phyloP scores from a whole-genome alignment of 2,888 invertebrate genomes.

The Omphaloscelis lunosa region DNA sequence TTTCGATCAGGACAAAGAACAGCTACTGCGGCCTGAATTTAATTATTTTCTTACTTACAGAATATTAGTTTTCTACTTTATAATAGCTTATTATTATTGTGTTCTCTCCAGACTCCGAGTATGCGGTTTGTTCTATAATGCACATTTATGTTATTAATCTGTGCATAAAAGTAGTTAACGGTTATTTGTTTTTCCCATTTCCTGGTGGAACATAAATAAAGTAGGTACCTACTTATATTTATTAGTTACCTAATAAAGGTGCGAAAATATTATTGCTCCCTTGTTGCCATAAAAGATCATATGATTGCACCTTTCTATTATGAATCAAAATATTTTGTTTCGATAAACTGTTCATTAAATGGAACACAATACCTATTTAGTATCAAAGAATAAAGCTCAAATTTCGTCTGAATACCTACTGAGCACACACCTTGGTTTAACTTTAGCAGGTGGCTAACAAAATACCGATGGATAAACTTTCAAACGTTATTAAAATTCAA shows the following conservation, averaged over 20 bases:
- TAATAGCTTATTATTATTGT: constrained; percentile 21
- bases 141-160: constrained; percentile 23
- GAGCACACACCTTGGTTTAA: constrained; percentile 19
- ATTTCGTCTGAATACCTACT: background rate
- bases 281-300: background rate
- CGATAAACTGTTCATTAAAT: background rate
- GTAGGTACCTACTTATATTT: background rate
- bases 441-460: constrained; percentile 40
- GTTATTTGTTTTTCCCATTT: constrained; percentile 13
- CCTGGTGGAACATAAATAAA: background rate
- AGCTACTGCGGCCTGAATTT: constrained; percentile 37
- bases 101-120: background rate
- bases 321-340: background rate
- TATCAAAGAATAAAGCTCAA: background rate
- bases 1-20: constrained; percentile 49
- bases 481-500: constrained; percentile 65
- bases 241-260: background rate
- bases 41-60: constrained; percentile 51
- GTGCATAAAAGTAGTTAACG: background rate
- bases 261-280: background rate
- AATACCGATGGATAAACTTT: constrained; percentile 38
- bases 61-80: constrained; percentile 16
- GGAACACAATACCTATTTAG: background rate
- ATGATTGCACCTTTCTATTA: background rate
- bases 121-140: constrained; percentile 4